Conservation (phyloP, 2,797 vertebrate genomes). For the Silurus lanzhouensis region DNA sequence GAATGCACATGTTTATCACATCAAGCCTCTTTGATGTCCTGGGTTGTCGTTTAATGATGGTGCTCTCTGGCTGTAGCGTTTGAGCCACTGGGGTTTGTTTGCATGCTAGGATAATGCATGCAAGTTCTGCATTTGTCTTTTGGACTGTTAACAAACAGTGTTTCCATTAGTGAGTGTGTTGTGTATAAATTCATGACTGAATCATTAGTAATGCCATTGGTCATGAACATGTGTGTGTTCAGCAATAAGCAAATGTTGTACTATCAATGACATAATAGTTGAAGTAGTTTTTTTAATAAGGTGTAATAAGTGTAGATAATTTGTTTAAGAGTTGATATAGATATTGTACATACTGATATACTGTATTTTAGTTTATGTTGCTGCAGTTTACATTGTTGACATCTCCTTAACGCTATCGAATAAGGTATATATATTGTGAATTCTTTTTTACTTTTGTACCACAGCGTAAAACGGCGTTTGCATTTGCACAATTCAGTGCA, state of each 20-base stretch:
- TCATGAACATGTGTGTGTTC: background rate
- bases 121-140: slow-evolving; percentile 28
- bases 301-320: background rate
- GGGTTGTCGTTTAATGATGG: slow-evolving; percentile 1
- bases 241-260: background rate
- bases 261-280: background rate
- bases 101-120: slow-evolving; percentile 9
- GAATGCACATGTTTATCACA: background rate
- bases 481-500: background rate
- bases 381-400: background rate
- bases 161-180: slow-evolving; percentile 24
- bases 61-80: background rate
- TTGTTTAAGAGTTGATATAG: background rate
- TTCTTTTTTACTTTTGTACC: background rate
- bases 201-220: background rate
- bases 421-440: background rate
- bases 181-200: slow-evolving; percentile 37
- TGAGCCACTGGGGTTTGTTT: slow-evolving; percentile 6
- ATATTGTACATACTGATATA: background rate
- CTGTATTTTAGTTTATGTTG: background rate
- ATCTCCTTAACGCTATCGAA: background rate
- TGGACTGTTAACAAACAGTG: slow-evolving; percentile 38
- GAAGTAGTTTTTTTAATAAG: background rate
- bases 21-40: background rate
- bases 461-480: background rate